A percentile compares a stretch with the other conserved stretches of the same genome.
Evolutionary conservation across 2,113 vertebrate genomes (phyloP).

Genomic region (Mionectes macconnelli): DNA sequence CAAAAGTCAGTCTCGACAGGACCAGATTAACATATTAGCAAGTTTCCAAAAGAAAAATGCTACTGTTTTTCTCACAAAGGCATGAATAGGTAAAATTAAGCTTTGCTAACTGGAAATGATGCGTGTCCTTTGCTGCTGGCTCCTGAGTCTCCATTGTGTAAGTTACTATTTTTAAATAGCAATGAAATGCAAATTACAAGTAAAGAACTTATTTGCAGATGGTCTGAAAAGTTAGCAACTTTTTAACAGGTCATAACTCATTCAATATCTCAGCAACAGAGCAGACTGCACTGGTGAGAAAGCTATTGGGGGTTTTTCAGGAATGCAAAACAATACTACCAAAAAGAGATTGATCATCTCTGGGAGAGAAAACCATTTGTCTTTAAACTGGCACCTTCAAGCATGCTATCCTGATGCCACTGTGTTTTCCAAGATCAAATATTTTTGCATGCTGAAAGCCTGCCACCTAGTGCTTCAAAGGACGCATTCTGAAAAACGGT

Average conservation of each 20-base stretch:
- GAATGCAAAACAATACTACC: background rate
- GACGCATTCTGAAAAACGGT: background rate
- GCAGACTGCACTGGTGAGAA: background rate
- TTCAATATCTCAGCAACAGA: background rate
- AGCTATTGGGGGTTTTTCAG: background rate
- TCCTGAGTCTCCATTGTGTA: background rate
- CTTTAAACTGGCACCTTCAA: background rate
- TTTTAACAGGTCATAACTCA: background rate
- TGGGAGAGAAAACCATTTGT: background rate
- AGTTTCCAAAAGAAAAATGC: background rate
- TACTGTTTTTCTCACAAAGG: background rate
- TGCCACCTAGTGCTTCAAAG: conserved; percentile 54
- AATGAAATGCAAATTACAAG: conserved; percentile 9
- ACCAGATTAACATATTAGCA: background rate
- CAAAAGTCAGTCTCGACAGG: background rate
- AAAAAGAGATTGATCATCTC: background rate
- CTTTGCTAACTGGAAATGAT: conserved; percentile 34
- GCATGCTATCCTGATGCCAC: background rate
- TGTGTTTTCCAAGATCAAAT: background rate
- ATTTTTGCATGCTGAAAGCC: conserved; percentile 1
- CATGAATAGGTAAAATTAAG: background rate
- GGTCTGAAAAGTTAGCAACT: background rate
- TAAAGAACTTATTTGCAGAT: background rate
- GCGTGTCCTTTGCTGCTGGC: background rate
- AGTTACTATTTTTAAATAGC: conserved; percentile 7